Evolutionary conservation across 2,797 vertebrate species (phyloP).

Genomic region (Sebastes taczanowskii): DNA sequence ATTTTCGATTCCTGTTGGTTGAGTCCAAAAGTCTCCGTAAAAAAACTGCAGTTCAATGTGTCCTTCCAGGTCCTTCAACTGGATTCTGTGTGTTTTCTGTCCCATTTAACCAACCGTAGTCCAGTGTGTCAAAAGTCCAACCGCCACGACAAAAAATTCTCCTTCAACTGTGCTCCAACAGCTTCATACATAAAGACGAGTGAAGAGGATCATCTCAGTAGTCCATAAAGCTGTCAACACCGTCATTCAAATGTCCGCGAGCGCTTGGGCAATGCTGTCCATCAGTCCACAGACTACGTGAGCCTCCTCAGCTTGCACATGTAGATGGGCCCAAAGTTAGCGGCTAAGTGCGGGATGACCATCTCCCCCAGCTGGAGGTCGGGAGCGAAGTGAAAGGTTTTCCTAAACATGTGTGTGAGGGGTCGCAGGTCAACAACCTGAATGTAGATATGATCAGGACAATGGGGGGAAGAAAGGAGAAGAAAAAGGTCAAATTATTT

Average conservation of each 20-base stretch:
- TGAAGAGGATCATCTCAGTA: not conserved
- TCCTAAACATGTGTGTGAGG: conserved; percentile 82
- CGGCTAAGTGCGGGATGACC: conserved; percentile 90
- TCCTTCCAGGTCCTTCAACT: not conserved
- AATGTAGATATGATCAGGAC: conserved; percentile 35
- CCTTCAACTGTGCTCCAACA: not conserved
- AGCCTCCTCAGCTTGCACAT: conserved; percentile 89
- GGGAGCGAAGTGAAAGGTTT: conserved; percentile 88
- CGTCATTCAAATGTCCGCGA: not conserved
- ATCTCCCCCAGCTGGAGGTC: conserved; percentile 88
- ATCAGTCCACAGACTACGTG: conserved; percentile 57
- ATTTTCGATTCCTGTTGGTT: not conserved
- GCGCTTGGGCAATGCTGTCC: not conserved
- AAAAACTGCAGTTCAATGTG: not conserved
- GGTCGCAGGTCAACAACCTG: conserved; percentile 82
- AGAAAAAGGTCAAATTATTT: not conserved
- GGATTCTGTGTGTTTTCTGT: not conserved
- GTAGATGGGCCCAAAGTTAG: conserved; percentile 96
- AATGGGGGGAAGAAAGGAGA: not conserved
- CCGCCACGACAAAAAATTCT: not conserved
- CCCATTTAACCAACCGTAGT: not conserved
- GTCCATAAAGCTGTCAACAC: not conserved
- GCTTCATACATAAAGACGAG: not conserved
- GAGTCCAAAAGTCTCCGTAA: not conserved
- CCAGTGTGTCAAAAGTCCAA: not conserved